These are phyloP conservation scores for Phanerotoma sp. DNA, from an alignment of 2,888 invertebrate species.

Conservation along the genomic window DNA sequence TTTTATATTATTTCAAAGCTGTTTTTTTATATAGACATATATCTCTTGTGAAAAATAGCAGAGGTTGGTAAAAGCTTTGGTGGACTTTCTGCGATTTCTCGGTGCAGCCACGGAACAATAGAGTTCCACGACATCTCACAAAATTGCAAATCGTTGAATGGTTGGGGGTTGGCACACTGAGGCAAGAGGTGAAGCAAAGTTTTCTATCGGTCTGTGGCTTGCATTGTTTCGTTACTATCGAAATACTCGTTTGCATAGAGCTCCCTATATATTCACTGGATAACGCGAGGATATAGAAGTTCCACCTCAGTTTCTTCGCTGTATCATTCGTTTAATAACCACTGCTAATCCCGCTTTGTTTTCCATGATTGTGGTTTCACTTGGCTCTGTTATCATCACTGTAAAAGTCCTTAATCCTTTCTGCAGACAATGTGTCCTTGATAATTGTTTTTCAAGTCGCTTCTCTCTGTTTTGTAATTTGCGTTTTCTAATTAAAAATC, in stretches of 20 bases:
- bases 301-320: conserved; percentile 7
- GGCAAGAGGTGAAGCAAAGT: conserved; percentile 20
- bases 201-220: conserved; percentile 24
- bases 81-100: neutral
- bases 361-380: conserved; percentile 31
- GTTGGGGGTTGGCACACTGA: neutral
- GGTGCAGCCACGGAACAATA: conserved; percentile 4
- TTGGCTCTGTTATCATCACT: conserved; percentile 35
- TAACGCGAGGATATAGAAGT: conserved; percentile 17
- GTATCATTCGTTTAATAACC: conserved; percentile 39
- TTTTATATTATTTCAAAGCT: too few relatives aligned
- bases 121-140: conserved; percentile 2
- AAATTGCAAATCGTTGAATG: conserved; percentile 24
- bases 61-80: neutral
- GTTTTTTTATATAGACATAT: too few relatives aligned
- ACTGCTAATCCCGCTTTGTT: conserved; percentile 39
- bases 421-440: conserved; percentile 34
- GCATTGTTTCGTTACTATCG: conserved; percentile 28
- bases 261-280: conserved; percentile 22
- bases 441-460: conserved; percentile 18
- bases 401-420: conserved; percentile 36
- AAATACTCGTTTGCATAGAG: conserved; percentile 31
- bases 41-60: conserved; percentile 1
- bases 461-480: neutral
- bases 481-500: conserved; percentile 2